Conservation (phyloP, 2,888 invertebrate species). For the Priocnemis perturbator region DNA sequence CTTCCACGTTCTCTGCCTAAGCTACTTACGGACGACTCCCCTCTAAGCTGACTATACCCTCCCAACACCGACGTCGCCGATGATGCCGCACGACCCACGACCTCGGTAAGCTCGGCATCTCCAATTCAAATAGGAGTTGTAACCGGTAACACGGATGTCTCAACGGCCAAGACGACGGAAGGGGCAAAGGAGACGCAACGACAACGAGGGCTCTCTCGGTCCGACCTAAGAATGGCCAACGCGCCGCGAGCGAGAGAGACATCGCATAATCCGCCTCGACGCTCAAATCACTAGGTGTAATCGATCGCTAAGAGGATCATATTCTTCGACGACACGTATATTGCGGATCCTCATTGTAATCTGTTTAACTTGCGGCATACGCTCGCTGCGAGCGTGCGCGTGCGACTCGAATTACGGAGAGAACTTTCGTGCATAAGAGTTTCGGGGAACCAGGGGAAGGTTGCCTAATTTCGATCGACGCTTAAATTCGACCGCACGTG, state of each 20-base stretch:
- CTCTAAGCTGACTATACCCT: conserved; percentile 60
- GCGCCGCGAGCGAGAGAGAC: conserved; percentile 42
- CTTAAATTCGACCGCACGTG: no score
- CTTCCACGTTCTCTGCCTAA: conserved; percentile 32
- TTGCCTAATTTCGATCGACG: no score
- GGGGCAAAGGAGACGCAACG: not conserved
- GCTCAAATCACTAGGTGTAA: conserved; percentile 39
- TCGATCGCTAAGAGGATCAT: conserved; percentile 49
- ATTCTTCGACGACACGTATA: conserved; percentile 51
- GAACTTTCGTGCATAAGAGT: no score
- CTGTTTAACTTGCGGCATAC: conserved; percentile 13
- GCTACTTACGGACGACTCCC: conserved; percentile 50
- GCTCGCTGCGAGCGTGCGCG: no score
- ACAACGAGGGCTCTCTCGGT: no score
- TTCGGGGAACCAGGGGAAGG: no score
- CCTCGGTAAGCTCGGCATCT: conserved; percentile 59
- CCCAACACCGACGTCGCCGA: conserved; percentile 35
- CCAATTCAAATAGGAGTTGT: conserved; percentile 67
- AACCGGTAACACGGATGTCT: conserved; percentile 34
- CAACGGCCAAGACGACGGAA: not conserved
- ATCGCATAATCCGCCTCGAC: conserved; percentile 44
- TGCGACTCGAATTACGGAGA: no score
- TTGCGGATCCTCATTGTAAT: conserved; percentile 26
- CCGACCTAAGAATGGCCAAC: not conserved
- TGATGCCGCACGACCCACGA: conserved; percentile 29